Evolutionary conservation across 2,113 vertebrate species (phyloP), one percentile per base, ranked within the genome.

Genomic region (Eulacestoma nigropectus): DNA sequence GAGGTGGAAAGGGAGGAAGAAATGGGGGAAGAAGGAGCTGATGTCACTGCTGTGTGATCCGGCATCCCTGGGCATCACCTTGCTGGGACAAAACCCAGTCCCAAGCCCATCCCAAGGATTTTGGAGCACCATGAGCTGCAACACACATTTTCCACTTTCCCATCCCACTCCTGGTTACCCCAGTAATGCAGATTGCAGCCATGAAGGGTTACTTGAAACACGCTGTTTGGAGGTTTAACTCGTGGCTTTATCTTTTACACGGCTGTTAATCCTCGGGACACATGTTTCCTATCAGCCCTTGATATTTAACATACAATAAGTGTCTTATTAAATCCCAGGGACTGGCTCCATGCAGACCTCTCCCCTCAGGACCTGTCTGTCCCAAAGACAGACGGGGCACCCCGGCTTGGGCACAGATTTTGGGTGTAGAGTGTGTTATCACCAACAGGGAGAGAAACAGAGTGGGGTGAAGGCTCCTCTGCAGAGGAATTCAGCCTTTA

Each of bases 231-330:
- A 78, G 60, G 25, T 67, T 95, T 50, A 49, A 77, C 77, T 57
- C 91, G 0, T n/a, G 13, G 59, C 93, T 94, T 83, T 93, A 70
- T 94, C 96, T 95, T 76, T 91, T 88, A 89, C 93, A 80, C 0
- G 47, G 87, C 91, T 49, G 89, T 93, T 92, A 97, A 95, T 95
- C 78, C 91, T 76, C 0, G 0, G 72, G 85, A 95, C 96, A 97
- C 93, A 42, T 94, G 94, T 95, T 96, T 95, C 75, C 93, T 41
- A 91, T 96, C 94, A 88, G 72, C 75, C 75, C 42, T 44, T 59
- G 91, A 76, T 91, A 87, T 81, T 95, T 90, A 94, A 88, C 87
- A 26, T 91, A 95, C 81, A 96, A 35, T 74, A 94, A 95, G 87
- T 69, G 82, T 84, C 93, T 85, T 88, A 87, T 96, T 89, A 93